Evolutionary conservation across 53 echinoderm and acorn worm genomes (phyloP).

Genomic region (Patiria pectinifera): DNA sequence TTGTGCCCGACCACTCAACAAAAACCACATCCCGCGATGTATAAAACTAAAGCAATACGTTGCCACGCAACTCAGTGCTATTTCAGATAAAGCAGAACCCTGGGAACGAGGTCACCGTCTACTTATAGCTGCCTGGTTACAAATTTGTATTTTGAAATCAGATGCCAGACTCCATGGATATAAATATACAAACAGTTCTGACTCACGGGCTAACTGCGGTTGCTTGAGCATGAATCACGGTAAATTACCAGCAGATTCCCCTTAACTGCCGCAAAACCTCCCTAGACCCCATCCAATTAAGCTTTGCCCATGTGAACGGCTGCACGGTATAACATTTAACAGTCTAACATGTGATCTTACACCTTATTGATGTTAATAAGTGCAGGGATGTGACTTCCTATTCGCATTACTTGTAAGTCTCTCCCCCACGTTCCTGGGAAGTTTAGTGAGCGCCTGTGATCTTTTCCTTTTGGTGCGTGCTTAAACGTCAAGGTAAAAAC

Average conservation of each 20-base stretch:
- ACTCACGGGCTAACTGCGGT: not conserved
- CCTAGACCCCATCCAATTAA: not conserved
- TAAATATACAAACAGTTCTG: conserved; percentile 39
- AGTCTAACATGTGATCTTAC: not conserved
- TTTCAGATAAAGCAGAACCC: no score
- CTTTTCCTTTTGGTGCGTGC: no score
- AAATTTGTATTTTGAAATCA: not conserved
- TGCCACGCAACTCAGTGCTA: no score
- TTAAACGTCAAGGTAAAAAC: no score
- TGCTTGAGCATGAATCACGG: not conserved
- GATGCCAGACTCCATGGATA: conserved; percentile 13
- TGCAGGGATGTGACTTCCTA: not conserved
- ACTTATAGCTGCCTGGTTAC: not conserved
- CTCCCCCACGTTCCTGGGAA: not conserved
- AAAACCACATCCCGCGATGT: no score
- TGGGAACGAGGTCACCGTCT: not conserved
- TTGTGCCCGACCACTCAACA: no score
- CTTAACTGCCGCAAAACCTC: not conserved
- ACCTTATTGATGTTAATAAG: not conserved
- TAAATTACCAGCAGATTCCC: not conserved
- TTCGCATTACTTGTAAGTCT: not conserved
- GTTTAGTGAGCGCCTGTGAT: not conserved
- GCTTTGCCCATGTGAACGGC: not conserved
- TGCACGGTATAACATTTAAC: not conserved
- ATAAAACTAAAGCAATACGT: no score